Base-by-base conservation (phyloP, 1,140 invertebrate genomes). In the Danaus melanippus region DNA sequence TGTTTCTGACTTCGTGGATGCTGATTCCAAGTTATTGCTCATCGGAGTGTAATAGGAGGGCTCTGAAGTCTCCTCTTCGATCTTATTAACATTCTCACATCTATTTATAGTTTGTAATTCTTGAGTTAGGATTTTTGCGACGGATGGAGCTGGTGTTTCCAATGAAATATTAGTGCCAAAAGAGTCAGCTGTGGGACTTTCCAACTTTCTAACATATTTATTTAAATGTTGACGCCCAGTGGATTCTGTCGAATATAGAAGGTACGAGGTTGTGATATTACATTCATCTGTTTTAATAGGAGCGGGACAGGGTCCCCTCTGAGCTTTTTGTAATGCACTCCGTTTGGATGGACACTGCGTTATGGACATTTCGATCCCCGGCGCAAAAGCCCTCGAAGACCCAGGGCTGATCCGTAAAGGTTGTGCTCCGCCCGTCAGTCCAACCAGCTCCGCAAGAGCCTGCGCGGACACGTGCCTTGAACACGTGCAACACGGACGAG, bases 401-500 rank as follows among this genome's bases (percentile, higher is more conserved):
- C 67, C 63, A 10, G 73, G 66, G 7, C 41, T 53, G 9, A 64
- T 42, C 1, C 32, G 55, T n/a, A 75, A 17, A n/a, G 46, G 51
- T 42, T 70, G 58, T 4, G 49, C 47, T 21, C 21, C 21, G 21
- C 21, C 21, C 21, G 21, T 32, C 21, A 70, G 67, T 7, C 10
- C 42, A 0, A 62, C 64, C 3, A 79, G 48, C 15, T 82, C 79
- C 1, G 66, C 46, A 7, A 77, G 51, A 1, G 69, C 65, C 55
- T 79, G 74, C n/a, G 62, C 60, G 1, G 76, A 77, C 12, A 79
- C 63, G 47, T 80, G 76, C 0, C 76, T 67, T 2, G 78, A 76
- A 46, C 82, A 82, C 8, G 71, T 74, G 58, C 79, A 82, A 51
- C 77, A 73, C 0, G 79, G 78, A 3, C 69, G 63, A 8, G 66